Evolutionary conservation across 1,140 invertebrate species (phyloP).

Genomic region (Apis mellifera): Amel_HAv3.1 CM009932.2:8558001-8558500

Average conservation of each 20-base stretch:
- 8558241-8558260: too few relatives aligned
- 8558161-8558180: neutral
- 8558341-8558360: neutral
- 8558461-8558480: conserved; percentile 55
- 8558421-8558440: neutral
- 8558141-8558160: neutral
- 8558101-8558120: conserved; percentile 18
- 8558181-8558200: neutral
- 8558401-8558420: neutral
- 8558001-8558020: neutral
- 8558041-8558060: conserved; percentile 20
- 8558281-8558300: neutral
- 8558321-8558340: too few relatives aligned
- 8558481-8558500: conserved; percentile 66
- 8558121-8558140: conserved; percentile 11
- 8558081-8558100: conserved; percentile 16
- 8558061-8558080: conserved; percentile 43
- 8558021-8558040: neutral
- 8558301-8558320: neutral
- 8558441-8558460: neutral
- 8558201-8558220: neutral
- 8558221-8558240: neutral
- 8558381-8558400: neutral
- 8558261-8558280: neutral
- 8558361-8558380: neutral